phyloP scores from a whole-genome alignment of 2,113 vertebrate species.

The Microtus oregoni region DNA sequence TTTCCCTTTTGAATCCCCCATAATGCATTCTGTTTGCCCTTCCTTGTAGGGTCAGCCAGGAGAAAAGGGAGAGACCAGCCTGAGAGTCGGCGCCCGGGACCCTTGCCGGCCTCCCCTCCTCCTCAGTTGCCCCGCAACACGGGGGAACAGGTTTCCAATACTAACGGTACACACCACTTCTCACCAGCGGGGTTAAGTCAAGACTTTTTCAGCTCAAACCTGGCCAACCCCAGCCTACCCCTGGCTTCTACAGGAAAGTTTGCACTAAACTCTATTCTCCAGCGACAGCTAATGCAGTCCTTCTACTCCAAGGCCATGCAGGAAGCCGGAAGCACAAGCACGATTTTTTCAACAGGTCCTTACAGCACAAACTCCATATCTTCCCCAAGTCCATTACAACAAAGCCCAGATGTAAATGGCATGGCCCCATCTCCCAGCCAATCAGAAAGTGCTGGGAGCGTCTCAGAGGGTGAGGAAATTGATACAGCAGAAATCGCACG shows the following conservation, averaged over 20 bases:
- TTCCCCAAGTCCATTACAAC: slow-evolving; percentile 94
- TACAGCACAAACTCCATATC: slow-evolving; percentile 96
- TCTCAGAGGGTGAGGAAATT: slow-evolving; percentile 96
- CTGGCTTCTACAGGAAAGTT: slow-evolving; percentile 97
- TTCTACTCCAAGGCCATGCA: slow-evolving; percentile 99
- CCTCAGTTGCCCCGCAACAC: slow-evolving; percentile 93
- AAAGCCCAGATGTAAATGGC: slow-evolving; percentile 95
- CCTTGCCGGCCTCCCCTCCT: slow-evolving; percentile 93
- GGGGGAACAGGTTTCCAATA: slow-evolving; percentile 93
- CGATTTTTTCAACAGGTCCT: slow-evolving; percentile 95
- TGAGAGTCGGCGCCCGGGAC: slow-evolving; percentile 93
- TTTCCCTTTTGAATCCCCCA: slow-evolving; percentile 96
- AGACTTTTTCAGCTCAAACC: slow-evolving; percentile 96
- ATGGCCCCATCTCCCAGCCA: slow-evolving; percentile 96
- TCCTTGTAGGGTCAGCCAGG: slow-evolving; percentile 99
- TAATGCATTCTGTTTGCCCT: slow-evolving; percentile 99
- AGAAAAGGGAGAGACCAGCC: slow-evolving; percentile 98
- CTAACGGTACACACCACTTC: slow-evolving; percentile 97
- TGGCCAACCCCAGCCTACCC: slow-evolving; percentile 91
- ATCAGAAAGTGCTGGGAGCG: slow-evolving; percentile 94
- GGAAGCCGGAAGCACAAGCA: slow-evolving; percentile 95
- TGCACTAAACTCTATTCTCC: slow-evolving; percentile 98
- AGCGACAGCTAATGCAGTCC: slow-evolving; percentile 98
- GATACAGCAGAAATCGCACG: slow-evolving; percentile 97
- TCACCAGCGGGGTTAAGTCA: slow-evolving; percentile 97